Conservation (phyloP, 37 sponge, comb jelly and placozoan genomes). For the Eunapius fragilis region DNA sequence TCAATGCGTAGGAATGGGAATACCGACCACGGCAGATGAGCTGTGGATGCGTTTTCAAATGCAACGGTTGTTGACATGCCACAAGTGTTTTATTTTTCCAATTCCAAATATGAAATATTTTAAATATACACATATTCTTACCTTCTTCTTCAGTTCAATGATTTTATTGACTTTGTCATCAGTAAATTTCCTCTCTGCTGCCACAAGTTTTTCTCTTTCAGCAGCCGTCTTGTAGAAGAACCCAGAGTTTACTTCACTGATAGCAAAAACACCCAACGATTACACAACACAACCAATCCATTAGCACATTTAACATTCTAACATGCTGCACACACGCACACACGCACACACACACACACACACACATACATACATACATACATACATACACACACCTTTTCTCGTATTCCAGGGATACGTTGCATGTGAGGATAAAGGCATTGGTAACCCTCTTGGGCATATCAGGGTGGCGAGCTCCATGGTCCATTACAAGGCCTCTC, state of each 20-base stretch:
- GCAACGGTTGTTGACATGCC: no score
- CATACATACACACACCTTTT: conserved; percentile 85
- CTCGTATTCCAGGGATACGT: conserved; percentile 99
- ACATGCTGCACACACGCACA: no score
- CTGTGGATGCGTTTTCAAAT: no score
- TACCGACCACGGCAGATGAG: no score
- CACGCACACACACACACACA: no score
- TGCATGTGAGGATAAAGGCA: conserved; percentile 98
- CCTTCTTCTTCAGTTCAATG: conserved; percentile 92
- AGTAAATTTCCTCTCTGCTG: conserved; percentile 91
- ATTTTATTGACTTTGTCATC: conserved; percentile 93
- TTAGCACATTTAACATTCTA: no score
- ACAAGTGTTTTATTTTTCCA: no score
- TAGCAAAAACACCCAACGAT: background rate
- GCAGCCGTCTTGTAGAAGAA: conserved; percentile 96
- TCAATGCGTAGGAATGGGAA: no score
- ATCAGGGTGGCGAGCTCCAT: conserved; percentile 97
- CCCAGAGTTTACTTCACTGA: conserved; percentile 93
- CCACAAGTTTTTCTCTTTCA: conserved; percentile 93
- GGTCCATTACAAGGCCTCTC: conserved; percentile 94
- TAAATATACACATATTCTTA: conserved; percentile 13
- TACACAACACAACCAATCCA: no score
- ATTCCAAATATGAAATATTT: no score
- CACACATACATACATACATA: no score
- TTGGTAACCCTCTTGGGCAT: conserved; percentile 92